phyloP scores from a whole-genome alignment of 2,797 vertebrate species.

The Furcifer pardalis region DNA sequence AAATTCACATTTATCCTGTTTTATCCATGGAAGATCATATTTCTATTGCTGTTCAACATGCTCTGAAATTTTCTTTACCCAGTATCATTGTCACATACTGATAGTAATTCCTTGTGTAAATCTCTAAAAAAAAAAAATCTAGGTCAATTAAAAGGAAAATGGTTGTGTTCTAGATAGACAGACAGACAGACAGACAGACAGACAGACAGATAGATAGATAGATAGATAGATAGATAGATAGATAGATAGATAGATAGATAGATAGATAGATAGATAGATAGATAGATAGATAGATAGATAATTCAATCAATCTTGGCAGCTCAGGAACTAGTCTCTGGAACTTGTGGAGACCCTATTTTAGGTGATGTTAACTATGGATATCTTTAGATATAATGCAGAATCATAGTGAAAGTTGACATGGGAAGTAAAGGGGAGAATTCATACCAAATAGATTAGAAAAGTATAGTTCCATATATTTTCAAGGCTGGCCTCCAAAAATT shows the following conservation, averaged over 20 bases:
- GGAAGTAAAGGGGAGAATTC: neutral
- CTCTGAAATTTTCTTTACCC: neutral
- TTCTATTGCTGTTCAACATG: neutral
- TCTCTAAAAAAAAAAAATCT: slow-evolving; percentile 31
- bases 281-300: too few relatives aligned
- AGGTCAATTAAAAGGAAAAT: slow-evolving; percentile 40
- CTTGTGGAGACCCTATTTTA: neutral
- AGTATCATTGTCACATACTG: neutral
- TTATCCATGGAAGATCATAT: neutral
- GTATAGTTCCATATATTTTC: neutral
- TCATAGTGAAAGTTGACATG: neutral
- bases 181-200: too few relatives aligned
- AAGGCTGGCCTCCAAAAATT: neutral
- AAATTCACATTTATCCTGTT: neutral
- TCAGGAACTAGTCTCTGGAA: neutral
- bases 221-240: too few relatives aligned
- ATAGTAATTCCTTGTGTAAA: slow-evolving; percentile 27
- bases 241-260: too few relatives aligned
- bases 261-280: too few relatives aligned
- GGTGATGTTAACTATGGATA: neutral
- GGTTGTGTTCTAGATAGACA: slow-evolving; percentile 11
- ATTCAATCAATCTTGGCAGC: neutral
- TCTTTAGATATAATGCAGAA: neutral
- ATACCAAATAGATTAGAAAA: neutral
- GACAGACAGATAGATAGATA: too few relatives aligned